These are phyloP conservation scores for Caiman crocodilus DNA, from an alignment of 2,797 vertebrate genomes.

Conservation along the genomic window DNA sequence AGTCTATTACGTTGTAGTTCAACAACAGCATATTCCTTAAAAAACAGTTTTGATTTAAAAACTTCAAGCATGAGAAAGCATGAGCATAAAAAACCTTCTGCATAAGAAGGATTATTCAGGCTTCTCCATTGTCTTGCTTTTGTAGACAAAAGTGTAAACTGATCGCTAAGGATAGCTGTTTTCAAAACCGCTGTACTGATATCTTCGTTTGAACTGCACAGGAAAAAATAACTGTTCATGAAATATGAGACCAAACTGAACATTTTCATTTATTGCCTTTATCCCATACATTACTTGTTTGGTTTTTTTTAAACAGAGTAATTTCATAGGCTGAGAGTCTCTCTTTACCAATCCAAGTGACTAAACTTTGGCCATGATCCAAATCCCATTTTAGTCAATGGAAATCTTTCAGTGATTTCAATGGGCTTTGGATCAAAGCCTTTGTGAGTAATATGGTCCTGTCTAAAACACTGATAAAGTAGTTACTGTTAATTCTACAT, in stretches of 20 bases:
- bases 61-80: background rate
- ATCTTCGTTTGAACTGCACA: background rate
- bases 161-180: background rate
- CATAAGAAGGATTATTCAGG: background rate
- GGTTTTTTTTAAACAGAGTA: slow-evolving; percentile 20
- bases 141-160: background rate
- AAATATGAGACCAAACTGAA: background rate
- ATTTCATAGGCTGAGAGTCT: background rate
- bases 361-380: background rate
- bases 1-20: background rate
- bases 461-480: background rate
- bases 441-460: background rate
- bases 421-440: background rate
- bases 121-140: background rate
- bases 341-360: background rate
- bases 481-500: background rate
- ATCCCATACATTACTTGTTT: background rate
- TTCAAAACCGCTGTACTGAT: background rate
- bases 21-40: background rate
- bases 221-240: background rate
- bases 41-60: background rate
- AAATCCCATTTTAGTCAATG: slow-evolving; percentile 3
- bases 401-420: background rate
- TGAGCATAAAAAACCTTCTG: background rate
- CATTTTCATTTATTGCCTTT: background rate